Evolutionary conservation across 2,113 vertebrate genomes (phyloP).

Genomic region (Rhea pennata): DNA sequence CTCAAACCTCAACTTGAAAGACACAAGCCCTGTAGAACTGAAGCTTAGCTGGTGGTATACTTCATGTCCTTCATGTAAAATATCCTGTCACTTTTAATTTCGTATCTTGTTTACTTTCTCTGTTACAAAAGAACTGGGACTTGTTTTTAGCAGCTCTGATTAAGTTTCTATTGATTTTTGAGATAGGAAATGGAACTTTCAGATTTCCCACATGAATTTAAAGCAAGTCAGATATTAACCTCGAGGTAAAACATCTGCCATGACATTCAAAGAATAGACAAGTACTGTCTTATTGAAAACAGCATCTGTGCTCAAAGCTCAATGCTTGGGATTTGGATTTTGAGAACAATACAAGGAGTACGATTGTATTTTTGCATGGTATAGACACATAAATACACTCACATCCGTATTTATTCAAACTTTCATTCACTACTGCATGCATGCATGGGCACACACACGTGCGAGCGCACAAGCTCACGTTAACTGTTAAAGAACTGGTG

Average conservation of each 20-base stretch:
- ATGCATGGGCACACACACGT: neutral
- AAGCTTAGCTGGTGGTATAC: slow-evolving; percentile 46
- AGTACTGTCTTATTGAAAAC: slow-evolving; percentile 58
- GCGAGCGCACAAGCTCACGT: neutral
- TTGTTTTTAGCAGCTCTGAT: slow-evolving; percentile 80
- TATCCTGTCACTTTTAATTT: slow-evolving; percentile 81
- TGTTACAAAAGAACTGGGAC: slow-evolving; percentile 72
- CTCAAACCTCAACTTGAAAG: slow-evolving; percentile 56
- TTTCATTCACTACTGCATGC: neutral
- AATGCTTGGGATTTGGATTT: slow-evolving; percentile 33
- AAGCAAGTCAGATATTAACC: slow-evolving; percentile 77
- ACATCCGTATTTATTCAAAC: neutral
- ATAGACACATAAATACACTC: neutral
- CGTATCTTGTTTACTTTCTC: slow-evolving; percentile 77
- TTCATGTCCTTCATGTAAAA: slow-evolving; percentile 73
- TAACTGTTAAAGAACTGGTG: neutral
- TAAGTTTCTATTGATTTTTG: slow-evolving; percentile 82
- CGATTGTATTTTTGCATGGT: neutral
- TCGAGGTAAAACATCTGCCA: slow-evolving; percentile 74
- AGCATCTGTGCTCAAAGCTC: slow-evolving; percentile 60
- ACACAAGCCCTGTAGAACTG: slow-evolving; percentile 8
- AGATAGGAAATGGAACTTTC: slow-evolving; percentile 79
- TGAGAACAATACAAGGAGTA: slow-evolving; percentile 1
- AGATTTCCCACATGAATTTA: slow-evolving; percentile 81
- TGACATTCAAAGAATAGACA: slow-evolving; percentile 59